Evolutionary conservation across 2,113 vertebrate genomes (phyloP), one percentile per base, ranked within the genome.

Genomic region (Pygoscelis antarcticus): DNA sequence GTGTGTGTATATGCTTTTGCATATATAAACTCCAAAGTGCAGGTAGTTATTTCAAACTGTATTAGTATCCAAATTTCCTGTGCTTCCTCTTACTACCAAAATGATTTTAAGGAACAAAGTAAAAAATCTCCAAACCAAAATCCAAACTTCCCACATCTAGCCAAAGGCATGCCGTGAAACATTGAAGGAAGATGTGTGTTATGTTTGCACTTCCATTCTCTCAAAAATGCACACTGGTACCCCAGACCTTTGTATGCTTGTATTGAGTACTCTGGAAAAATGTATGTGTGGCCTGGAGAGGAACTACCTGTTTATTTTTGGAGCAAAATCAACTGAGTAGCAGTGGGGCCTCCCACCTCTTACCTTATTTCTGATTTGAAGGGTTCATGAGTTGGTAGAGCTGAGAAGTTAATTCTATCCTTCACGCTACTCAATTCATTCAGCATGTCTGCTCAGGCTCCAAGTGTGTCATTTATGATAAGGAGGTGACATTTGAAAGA

Each of bases 391-490:
- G 66, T 76, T 79, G 66, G 30, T 88, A 91, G 84, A 91, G 20
- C n/a, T 68, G 58, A 96, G 81, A 74, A 96, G 38, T 87, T 91
- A 65, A 57, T 95, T 82, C 77, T 25, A 1, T 89, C 58, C 46
- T 92, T 95, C 49, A 44, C 36, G 19, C 1, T 7, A 25, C 74
- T 84, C 62, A 62, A 85, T 94, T 89, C 52, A 77, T 96, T 96
- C 79, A 83, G 62, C 51, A 10, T 40, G 76, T 90, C 78, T 95
- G 51, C 71, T 94, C 21, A 49, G 62, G 46, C 54, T 90, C 75
- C 54, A 72, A 88, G 36, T 66, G 66, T 93, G 74, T 87, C 40
- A 57, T 60, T 95, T 94, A 32, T 55, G 87, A 80, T 96, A 91
- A 87, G 83, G n/a, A 88, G 70, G 38, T 93, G 81, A 80, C 70